Evolutionary conservation across 2,888 invertebrate species (phyloP), one percentile per base, ranked within the genome.

Genomic region (Acleris literana): DNA sequence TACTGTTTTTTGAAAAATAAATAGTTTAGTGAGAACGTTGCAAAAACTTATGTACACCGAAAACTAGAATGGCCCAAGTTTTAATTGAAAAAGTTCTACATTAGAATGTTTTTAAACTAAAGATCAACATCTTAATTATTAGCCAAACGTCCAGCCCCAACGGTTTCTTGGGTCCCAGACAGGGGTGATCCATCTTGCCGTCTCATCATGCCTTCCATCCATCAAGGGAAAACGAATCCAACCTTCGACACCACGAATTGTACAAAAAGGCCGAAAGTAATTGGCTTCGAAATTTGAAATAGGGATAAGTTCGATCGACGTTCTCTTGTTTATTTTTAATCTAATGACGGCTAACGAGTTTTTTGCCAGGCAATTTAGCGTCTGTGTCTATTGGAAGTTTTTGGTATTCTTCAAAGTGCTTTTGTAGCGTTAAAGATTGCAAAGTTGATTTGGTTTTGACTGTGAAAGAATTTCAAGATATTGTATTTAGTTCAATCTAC

Each of bases 181-280:
- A 49, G 18, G 13, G 43, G 53, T 58, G 22, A 65, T 65, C 60
- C 51, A 17, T 65, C 65, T 65, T 61, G 60, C 60, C 60, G 51
- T 66, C 66, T 66, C 63, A 63, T 66, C 63, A 53, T 62, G 51
- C 25, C 56, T 44, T 52, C 53, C 57, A 68, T 64, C 64, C 52
- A 64, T 68, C 68, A 68, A 65, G 54, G 52, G 17, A 33, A 11
- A 16, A 39, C 20, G 33, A 48, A 59, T 58, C 64, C 48, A 39
- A 39, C 39, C 39, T 39, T 54, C 18, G 22, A 57, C 46, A 52
- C 52, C 25, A 46, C 25, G 25, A 22, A 20, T 62, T n/a, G 54
- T 46, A 49, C 25, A 51, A 65, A 65, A 64, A 46, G 20, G 48
- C 17, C 29, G 55, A 49, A 49, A 46, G 57, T 63, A 58, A 52